Evolutionary conservation across 2,113 vertebrate genomes (phyloP).

Genomic region (Phainopepla nitens): DNA sequence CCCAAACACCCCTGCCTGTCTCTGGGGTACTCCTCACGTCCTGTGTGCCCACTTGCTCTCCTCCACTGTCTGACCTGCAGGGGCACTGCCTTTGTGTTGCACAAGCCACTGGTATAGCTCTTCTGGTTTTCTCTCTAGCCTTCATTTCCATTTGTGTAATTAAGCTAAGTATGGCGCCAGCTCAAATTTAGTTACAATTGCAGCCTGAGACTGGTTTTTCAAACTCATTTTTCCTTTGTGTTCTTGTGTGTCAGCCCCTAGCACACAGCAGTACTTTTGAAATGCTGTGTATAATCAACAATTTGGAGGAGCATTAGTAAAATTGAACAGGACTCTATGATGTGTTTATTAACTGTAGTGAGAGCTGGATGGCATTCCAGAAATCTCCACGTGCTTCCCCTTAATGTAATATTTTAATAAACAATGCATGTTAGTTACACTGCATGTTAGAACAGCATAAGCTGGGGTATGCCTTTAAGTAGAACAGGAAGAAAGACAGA

Average conservation of each 20-base stretch:
- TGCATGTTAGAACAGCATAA: background rate
- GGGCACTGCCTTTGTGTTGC: background rate
- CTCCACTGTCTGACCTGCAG: background rate
- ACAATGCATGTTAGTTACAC: rapidly evolving
- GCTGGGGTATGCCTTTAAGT: background rate
- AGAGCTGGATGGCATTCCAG: background rate
- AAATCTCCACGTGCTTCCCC: background rate
- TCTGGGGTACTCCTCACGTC: rapidly evolving
- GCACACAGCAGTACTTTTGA: background rate
- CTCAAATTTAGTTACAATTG: background rate
- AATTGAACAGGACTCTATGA: background rate
- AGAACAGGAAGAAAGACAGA: background rate
- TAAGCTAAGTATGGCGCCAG: background rate
- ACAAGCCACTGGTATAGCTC: background rate
- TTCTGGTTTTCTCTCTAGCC: background rate
- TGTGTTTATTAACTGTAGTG: background rate
- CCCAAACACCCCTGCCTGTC: background rate
- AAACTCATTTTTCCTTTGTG: background rate
- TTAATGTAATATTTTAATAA: background rate
- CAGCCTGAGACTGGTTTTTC: background rate
- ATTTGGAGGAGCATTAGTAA: background rate
- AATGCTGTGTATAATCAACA: background rate
- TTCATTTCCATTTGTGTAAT: background rate
- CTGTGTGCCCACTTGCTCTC: too few relatives aligned
- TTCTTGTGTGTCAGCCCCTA: background rate